Evolutionary conservation across 2,113 vertebrate genomes (phyloP).

Genomic region (Gadus macrocephalus): DNA sequence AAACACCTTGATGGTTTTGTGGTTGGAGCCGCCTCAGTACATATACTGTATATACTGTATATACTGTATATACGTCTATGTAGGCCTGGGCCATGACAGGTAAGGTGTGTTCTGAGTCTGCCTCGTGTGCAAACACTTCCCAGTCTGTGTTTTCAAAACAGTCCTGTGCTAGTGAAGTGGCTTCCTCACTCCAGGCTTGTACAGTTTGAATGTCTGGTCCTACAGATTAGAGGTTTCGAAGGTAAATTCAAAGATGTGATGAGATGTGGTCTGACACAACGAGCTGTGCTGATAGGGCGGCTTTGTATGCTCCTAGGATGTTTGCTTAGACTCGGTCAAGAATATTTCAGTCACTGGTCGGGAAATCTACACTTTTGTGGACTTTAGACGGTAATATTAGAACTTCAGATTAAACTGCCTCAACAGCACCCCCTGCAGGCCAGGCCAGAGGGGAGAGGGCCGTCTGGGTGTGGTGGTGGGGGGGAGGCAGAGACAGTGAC

Average conservation of each 20-base stretch:
- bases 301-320: too few relatives aligned
- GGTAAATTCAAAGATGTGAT: too few relatives aligned
- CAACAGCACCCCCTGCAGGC: background rate
- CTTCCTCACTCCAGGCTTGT: background rate
- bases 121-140: background rate
- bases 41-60: too few relatives aligned
- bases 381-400: too few relatives aligned
- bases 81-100: slow-evolving; percentile 3
- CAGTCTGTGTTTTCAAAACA: background rate
- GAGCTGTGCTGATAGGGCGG: too few relatives aligned
- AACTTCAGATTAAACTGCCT: background rate
- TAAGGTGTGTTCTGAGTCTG: slow-evolving; percentile 1
- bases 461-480: slow-evolving; percentile 22
- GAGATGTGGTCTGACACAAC: too few relatives aligned
- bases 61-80: background rate
- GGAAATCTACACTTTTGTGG: too few relatives aligned
- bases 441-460: slow-evolving; percentile 16
- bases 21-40: background rate
- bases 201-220: too few relatives aligned
- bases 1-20: slow-evolving; percentile 17
- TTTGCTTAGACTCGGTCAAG: too few relatives aligned
- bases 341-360: too few relatives aligned
- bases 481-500: background rate
- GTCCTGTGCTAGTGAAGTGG: background rate
- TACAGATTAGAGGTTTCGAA: too few relatives aligned